Evolutionary conservation across 2,113 vertebrate genomes (phyloP).

Genomic region (Rhea americana): DNA sequence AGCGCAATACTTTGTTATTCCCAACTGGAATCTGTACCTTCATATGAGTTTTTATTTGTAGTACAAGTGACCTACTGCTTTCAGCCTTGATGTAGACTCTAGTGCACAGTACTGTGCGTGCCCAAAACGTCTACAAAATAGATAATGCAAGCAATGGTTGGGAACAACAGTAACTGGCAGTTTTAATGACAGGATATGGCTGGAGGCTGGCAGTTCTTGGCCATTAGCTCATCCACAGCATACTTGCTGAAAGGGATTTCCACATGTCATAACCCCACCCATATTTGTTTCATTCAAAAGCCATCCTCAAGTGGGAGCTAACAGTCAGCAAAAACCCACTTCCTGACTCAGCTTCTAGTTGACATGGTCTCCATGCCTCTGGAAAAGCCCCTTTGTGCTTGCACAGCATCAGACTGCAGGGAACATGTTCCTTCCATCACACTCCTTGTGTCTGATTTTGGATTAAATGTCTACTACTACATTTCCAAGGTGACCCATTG

Average conservation of each 20-base stretch:
- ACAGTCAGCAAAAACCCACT: neutral
- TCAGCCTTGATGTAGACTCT: neutral
- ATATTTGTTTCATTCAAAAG: neutral
- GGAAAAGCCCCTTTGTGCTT: neutral
- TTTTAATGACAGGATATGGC: neutral
- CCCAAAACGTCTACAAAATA: neutral
- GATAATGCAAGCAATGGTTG: neutral
- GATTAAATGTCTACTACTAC: neutral
- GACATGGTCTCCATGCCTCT: accelerated
- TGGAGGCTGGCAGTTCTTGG: neutral
- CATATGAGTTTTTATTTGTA: neutral
- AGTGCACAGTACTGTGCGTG: neutral
- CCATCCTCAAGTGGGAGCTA: too few species aligned
- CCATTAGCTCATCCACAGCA: neutral
- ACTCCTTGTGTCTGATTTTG: accelerated
- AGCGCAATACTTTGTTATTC: neutral
- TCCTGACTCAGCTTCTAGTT: neutral
- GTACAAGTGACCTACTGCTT: neutral
- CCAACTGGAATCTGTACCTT: neutral
- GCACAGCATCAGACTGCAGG: neutral
- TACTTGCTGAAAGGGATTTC: neutral
- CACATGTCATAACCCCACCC: neutral
- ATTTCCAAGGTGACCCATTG: neutral
- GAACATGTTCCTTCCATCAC: neutral
- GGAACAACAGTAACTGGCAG: neutral